Base-by-base conservation (phyloP, 2,888 invertebrate species). In the Antheraea assamensis region DNA sequence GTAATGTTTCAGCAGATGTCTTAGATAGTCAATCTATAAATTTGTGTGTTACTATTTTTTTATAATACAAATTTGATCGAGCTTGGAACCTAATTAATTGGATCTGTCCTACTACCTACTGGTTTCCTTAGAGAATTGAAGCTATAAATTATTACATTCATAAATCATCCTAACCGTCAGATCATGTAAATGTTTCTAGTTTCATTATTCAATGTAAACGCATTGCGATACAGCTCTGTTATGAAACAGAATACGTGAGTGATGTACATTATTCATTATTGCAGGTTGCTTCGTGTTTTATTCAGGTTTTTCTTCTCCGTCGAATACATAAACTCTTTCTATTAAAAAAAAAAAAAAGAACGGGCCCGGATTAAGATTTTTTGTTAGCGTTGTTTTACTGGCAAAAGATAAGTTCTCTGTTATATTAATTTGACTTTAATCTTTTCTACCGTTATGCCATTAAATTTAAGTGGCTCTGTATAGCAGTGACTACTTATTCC, bases 211-310 rank as follows among this genome's bases (percentile, higher is more conserved):
- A 68, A 21, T 4, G 17, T 66, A 31, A 66, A 66, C 21, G 68
- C 3, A 27, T 68, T 35, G 27, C n/a, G 31, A 68, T 68, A 68
- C 68, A 35, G 21, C n/a, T 68, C 21, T 35, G 24, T 68, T 68
- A 35, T 68, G 68, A 68, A 68, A 68, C 68, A 35, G 68, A 68
- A 68, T 68, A 68, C 35, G 68, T 68, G 35, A 68, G 68, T 68
- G 68, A 68, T 35, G 75, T 78, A 73, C 72, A 75, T 76, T 76
- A 80, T 80, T 79, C 80, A 77, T 79, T 77, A 78, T 73, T 76
- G 47, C 42, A 72, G 75, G 77, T 64, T 64, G 74, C 79, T 74
- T 49, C 72, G 30, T 70, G 79, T 72, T 71, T 76, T 24, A 72
- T 75, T 74, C 42, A 64, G 70, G n/a, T n/a, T n/a, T 49, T 72